phyloP scores from a whole-genome alignment of 2,797 vertebrate genomes.

The Notoglanidium macrostoma region DNA sequence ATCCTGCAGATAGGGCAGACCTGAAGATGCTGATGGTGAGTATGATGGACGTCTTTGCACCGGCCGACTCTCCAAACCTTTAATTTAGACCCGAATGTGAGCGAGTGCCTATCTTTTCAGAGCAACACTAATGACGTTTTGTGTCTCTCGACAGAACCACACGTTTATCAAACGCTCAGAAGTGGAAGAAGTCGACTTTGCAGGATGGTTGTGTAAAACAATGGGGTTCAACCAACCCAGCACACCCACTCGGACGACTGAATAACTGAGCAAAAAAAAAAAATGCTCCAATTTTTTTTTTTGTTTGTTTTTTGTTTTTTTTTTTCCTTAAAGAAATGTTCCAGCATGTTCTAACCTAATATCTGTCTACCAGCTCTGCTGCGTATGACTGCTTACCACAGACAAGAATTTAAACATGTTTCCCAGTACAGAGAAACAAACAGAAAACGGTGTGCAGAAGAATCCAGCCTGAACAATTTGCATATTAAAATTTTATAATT shows the following conservation, averaged over 20 bases:
- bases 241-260: conserved; percentile 80
- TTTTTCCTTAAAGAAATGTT: conserved; percentile 5
- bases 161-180: conserved; percentile 87
- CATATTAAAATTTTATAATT: conserved; percentile 1
- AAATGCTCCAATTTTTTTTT: too few species aligned
- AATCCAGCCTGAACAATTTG: not conserved
- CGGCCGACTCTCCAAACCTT: not conserved
- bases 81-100: not conserved
- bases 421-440: not conserved
- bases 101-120: not conserved
- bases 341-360: conserved; percentile 23
- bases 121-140: not conserved
- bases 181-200: conserved; percentile 86
- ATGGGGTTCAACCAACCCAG: conserved; percentile 84
- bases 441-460: not conserved
- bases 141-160: conserved; percentile 76
- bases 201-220: conserved; percentile 86
- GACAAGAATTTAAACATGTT: not conserved
- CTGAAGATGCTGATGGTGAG: conserved; percentile 89
- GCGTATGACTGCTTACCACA: not conserved
- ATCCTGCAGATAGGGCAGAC: conserved; percentile 87
- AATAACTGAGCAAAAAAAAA: conserved; percentile 56
- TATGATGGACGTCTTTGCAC: conserved; percentile 28
- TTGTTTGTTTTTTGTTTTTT: too few species aligned
- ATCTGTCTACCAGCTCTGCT: not conserved